phyloP scores from a whole-genome alignment of 2,888 invertebrate species.

The Ophonus ardosiacus region DNA sequence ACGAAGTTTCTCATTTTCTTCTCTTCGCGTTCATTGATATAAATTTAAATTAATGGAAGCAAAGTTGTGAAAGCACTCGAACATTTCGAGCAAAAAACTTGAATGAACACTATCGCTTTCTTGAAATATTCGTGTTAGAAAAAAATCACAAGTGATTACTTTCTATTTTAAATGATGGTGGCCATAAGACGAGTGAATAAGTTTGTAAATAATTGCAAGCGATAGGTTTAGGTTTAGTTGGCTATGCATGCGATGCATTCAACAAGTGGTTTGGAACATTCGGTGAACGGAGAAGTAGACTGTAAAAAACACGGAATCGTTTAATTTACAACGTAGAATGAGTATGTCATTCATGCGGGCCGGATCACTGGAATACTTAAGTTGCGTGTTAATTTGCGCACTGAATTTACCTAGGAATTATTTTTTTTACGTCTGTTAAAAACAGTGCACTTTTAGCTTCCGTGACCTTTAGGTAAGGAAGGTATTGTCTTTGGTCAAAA shows the following conservation, averaged over 20 bases:
- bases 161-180: constrained; percentile 58
- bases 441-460: no score
- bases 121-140: constrained; percentile 56
- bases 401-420: background rate
- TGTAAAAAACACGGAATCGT: constrained; percentile 49
- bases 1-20: background rate
- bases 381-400: background rate
- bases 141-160: constrained; percentile 56
- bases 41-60: background rate
- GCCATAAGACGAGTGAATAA: constrained; percentile 34
- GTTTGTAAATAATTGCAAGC: background rate
- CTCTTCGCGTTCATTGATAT: constrained; percentile 6
- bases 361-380: background rate
- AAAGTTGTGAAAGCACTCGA: constrained; percentile 51
- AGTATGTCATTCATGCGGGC: constrained; percentile 56
- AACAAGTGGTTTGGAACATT: constrained; percentile 12
- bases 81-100: constrained; percentile 51
- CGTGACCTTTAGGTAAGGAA: no score
- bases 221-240: constrained; percentile 24
- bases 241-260: constrained; percentile 9
- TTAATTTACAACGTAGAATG: constrained; percentile 55
- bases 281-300: constrained; percentile 49
- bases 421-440: background rate
- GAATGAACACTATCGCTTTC: constrained; percentile 61
- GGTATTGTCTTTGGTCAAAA: no score